Conservation (phyloP, 2,113 vertebrate genomes). For the Melanerpes formicivorus region DNA sequence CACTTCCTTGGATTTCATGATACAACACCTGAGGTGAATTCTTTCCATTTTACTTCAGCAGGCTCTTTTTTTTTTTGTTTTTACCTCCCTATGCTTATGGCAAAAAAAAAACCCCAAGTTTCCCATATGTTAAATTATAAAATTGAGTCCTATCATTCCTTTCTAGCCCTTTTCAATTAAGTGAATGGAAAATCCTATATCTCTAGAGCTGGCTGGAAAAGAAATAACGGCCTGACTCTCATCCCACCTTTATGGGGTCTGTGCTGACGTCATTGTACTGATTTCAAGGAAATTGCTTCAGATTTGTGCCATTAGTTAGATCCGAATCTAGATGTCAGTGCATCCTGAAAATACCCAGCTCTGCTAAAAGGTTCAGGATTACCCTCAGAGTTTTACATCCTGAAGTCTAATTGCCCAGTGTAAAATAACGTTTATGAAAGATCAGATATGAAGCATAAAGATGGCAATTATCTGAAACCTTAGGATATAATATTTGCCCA, state of each 20-base stretch:
- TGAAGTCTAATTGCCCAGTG: conserved; percentile 37
- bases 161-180: conserved; percentile 42
- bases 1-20: conserved; percentile 62
- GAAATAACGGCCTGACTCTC: conserved; percentile 54
- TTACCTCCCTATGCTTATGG: neutral
- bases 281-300: conserved; percentile 53
- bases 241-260: conserved; percentile 13
- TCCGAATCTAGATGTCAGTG: conserved; percentile 13
- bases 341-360: conserved; percentile 24
- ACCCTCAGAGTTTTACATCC: conserved; percentile 23
- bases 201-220: conserved; percentile 54
- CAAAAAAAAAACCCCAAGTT: conserved; percentile 60
- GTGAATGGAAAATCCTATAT: conserved; percentile 52
- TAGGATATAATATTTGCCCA: conserved; percentile 44
- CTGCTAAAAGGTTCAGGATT: conserved; percentile 42
- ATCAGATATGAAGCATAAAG: conserved; percentile 24
- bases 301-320: conserved; percentile 42
- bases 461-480: conserved; percentile 54
- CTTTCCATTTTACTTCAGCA: conserved; percentile 59
- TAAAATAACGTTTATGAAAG: conserved; percentile 55
- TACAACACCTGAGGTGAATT: conserved; percentile 47
- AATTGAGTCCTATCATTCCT: conserved; percentile 56
- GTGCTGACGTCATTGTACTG: conserved; percentile 30
- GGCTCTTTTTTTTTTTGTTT: neutral
- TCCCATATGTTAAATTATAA: conserved; percentile 64